Evolutionary conservation across 2,888 invertebrate genomes (phyloP).

Genomic region (Cheilosia urbana): DNA sequence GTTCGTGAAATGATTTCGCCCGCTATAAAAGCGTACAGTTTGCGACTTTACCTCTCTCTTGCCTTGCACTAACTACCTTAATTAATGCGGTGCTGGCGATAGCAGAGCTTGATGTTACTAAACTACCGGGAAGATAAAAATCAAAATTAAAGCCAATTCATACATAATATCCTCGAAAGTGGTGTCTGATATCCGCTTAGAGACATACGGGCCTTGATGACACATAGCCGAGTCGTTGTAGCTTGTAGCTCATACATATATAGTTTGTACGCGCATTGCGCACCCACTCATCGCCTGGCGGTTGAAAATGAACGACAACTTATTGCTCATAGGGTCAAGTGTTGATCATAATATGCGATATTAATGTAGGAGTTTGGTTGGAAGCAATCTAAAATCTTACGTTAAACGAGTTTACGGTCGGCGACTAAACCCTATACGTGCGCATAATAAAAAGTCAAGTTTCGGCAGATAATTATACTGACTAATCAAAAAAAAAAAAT

Average conservation of each 20-base stretch:
- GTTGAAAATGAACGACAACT: conserved; percentile 45
- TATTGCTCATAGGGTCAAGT: conserved; percentile 56
- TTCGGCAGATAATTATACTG: conserved; percentile 2
- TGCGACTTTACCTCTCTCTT: not conserved
- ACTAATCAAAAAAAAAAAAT: not conserved
- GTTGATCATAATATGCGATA: conserved; percentile 36
- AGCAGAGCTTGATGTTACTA: conserved; percentile 6
- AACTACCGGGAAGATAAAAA: conserved; percentile 47
- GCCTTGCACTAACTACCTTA: not conserved
- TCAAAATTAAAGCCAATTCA: conserved; percentile 38
- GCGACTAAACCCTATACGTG: not conserved
- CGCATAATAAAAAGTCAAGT: conserved; percentile 16
- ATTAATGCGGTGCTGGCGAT: conserved; percentile 2
- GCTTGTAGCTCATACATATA: not conserved
- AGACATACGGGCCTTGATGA: conserved; percentile 48
- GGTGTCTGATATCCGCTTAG: conserved; percentile 55
- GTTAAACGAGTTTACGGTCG: conserved; percentile 19
- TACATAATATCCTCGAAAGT: conserved; percentile 42
- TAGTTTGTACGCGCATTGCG: conserved; percentile 16
- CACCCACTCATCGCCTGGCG: conserved; percentile 40
- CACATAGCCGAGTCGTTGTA: conserved; percentile 23
- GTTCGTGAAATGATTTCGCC: conserved; percentile 63
- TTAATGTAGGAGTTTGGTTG: conserved; percentile 35
- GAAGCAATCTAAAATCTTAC: not conserved
- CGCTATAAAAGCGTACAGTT: conserved; percentile 17